phyloP scores from a whole-genome alignment of 2,888 invertebrate genomes.

The Macropis europaea region DNA sequence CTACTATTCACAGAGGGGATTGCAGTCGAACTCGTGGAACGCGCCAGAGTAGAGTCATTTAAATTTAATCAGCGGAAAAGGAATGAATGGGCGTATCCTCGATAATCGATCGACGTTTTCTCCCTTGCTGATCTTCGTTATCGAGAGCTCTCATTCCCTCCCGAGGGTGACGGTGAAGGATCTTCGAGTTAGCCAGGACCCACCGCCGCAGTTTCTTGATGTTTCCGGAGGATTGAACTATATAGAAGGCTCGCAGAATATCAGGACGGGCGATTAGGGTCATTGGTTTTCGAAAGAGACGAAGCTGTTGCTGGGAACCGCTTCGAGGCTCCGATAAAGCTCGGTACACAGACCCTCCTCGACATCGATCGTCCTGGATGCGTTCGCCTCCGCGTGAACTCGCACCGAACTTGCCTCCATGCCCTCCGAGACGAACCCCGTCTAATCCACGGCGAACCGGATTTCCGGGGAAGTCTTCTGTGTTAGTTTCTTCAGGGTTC shows the following conservation, averaged over 20 bases:
- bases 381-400: conserved; percentile 26
- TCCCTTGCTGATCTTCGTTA: background rate
- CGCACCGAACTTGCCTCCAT: background rate
- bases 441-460: too few species aligned
- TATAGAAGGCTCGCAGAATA: conserved; percentile 30
- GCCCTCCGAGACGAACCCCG: background rate
- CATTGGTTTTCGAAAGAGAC: conserved; percentile 64
- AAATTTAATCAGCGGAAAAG: background rate
- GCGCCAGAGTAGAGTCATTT: background rate
- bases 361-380: conserved; percentile 40
- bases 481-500: too few species aligned
- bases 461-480: too few species aligned
- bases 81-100: conserved; percentile 1
- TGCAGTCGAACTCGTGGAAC: background rate
- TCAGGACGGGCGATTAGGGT: conserved; percentile 63
- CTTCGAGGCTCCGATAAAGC: conserved; percentile 41
- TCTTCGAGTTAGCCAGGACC: background rate
- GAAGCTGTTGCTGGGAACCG: conserved; percentile 44
- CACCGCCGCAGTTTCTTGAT: background rate
- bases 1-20: conserved; percentile 13
- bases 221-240: conserved; percentile 32
- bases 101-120: conserved; percentile 12
- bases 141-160: background rate
- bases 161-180: background rate
- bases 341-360: conserved; percentile 9